These are phyloP conservation scores for Petroica traversi DNA, from an alignment of 2,113 vertebrate genomes.

Conservation along the genomic window DNA sequence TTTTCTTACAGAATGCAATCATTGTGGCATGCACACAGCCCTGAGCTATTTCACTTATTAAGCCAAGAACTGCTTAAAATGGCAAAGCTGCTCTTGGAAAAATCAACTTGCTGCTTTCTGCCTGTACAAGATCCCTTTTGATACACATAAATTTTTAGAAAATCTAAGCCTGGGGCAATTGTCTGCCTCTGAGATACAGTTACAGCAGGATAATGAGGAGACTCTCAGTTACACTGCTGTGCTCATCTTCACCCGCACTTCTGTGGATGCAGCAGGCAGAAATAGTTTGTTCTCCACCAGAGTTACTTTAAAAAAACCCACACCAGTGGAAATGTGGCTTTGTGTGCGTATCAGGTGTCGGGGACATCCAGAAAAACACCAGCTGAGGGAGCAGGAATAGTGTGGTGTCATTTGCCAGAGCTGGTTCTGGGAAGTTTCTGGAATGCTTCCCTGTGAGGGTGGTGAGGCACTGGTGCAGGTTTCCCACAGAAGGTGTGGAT, in stretches of 20 bases:
- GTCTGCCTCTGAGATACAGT: slow-evolving; percentile 30
- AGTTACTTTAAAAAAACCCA: background rate
- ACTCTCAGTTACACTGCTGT: background rate
- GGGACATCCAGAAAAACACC: background rate
- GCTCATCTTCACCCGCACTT: background rate
- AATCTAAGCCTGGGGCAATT: slow-evolving; percentile 32
- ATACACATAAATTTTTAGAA: slow-evolving; percentile 46
- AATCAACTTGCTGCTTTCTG: slow-evolving; percentile 58
- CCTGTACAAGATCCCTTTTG: slow-evolving; percentile 61
- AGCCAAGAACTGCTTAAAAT: slow-evolving; percentile 65
- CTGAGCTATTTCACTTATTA: slow-evolving; percentile 60
- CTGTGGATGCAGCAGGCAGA: background rate
- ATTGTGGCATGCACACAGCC: slow-evolving; percentile 53
- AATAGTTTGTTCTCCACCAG: background rate
- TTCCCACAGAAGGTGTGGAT: background rate
- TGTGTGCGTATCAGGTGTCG: background rate
- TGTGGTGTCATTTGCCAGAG: background rate
- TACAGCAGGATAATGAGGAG: background rate
- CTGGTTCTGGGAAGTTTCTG: background rate
- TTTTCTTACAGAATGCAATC: slow-evolving; percentile 67
- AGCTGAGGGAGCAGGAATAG: background rate
- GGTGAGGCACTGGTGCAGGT: background rate
- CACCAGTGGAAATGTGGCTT: background rate
- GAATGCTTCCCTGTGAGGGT: background rate
- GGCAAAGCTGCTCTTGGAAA: slow-evolving; percentile 62